Percentiles rank a stretch among this genome's conserved stretches.
Evolutionary conservation across 2,113 vertebrate species (phyloP).

Genomic region (Lampris incognitus): DNA sequence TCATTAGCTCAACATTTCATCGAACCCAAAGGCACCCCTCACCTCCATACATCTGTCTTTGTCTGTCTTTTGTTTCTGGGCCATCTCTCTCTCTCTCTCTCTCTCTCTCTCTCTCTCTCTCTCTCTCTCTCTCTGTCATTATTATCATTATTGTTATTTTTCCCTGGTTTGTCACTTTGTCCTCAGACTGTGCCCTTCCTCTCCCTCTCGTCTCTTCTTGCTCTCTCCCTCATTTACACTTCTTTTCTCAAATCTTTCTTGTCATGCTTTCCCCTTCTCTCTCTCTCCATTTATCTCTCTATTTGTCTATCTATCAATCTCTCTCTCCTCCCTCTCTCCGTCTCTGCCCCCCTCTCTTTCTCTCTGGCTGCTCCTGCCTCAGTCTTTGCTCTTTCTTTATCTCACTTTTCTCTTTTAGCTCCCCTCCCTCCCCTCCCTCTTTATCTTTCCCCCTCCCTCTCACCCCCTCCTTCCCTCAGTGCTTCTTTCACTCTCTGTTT

Average conservation of each 20-base stretch:
- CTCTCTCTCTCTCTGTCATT: too few relatives aligned
- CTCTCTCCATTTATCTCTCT: neutral
- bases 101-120: neutral
- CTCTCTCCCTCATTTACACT: too few relatives aligned
- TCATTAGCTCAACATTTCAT: constrained; percentile 77
- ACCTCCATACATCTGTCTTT: constrained; percentile 38
- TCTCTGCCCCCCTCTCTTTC: neutral
- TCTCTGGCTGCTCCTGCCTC: neutral
- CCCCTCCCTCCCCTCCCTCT: too few relatives aligned
- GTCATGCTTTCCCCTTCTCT: constrained; percentile 17
- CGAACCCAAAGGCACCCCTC: constrained; percentile 65
- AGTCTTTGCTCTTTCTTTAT: neutral
- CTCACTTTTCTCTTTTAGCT: too few relatives aligned
- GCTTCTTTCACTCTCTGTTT: neutral
- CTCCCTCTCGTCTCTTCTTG: neutral
- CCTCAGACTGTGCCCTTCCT: neutral
- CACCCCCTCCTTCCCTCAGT: neutral
- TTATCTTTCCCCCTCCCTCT: too few relatives aligned
- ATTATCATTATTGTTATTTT: too few relatives aligned
- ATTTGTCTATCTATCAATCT: neutral
- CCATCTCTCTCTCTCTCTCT: neutral
- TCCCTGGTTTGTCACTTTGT: too few relatives aligned
- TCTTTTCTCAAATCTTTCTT: neutral
- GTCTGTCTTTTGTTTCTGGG: neutral
- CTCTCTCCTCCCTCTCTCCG: neutral